Conservation (phyloP, 1,140 invertebrate species). For the Ylistrum balloti region DNA sequence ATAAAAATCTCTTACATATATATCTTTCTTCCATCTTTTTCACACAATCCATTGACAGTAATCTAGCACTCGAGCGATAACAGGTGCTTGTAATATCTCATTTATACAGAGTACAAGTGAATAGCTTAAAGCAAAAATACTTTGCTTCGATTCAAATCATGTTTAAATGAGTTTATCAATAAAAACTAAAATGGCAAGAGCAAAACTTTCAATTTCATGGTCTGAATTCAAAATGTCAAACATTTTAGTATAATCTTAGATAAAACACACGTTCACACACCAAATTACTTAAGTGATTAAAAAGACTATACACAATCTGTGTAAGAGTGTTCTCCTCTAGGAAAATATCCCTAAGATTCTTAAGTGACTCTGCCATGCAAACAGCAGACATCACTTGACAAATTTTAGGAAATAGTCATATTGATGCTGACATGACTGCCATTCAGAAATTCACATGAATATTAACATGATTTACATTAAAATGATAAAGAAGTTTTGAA, state of each 20-base stretch:
- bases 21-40: slow-evolving; percentile 33
- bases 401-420: too few relatives aligned
- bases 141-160: background rate
- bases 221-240: background rate
- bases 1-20: background rate
- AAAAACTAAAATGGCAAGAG: background rate
- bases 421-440: too few relatives aligned
- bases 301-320: too few relatives aligned
- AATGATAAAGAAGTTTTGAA: too few relatives aligned
- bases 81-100: background rate
- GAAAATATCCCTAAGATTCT: too few relatives aligned
- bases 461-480: too few relatives aligned
- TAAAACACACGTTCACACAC: too few relatives aligned
- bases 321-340: too few relatives aligned
- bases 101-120: background rate
- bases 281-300: too few relatives aligned
- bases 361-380: too few relatives aligned
- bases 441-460: too few relatives aligned
- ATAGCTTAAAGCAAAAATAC: background rate
- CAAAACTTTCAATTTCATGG: background rate
- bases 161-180: background rate
- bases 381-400: too few relatives aligned
- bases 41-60: background rate
- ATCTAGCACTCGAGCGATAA: background rate
- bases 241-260: background rate